These are phyloP conservation scores for Alloscopus bannaensis DNA, from an alignment of 2,888 invertebrate genomes.

Conservation along the genomic window DNA sequence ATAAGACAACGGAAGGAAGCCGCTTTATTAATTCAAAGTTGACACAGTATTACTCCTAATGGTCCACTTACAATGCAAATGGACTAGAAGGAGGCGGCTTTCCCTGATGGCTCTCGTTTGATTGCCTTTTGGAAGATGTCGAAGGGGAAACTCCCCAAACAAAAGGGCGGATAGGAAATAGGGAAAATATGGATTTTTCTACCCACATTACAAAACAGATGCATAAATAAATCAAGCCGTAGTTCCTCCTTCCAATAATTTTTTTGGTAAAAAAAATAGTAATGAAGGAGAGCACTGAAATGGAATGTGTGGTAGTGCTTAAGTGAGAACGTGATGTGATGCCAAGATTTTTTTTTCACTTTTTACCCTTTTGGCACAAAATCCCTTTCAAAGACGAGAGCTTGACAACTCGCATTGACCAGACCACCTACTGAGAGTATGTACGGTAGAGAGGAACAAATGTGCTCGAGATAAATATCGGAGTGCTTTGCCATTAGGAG, in stretches of 20 bases:
- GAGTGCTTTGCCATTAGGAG: not conserved
- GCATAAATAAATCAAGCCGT: no score
- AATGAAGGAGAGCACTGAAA: no score
- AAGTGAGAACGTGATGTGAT: no score
- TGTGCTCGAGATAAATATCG: not conserved
- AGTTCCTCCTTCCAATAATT: no score
- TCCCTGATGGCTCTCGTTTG: not conserved
- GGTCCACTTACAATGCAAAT: no score
- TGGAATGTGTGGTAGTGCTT: no score
- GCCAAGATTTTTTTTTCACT: no score
- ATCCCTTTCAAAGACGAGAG: not conserved
- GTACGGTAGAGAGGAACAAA: not conserved
- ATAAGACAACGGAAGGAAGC: not conserved
- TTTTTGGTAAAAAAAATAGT: no score
- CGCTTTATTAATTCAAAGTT: conserved; percentile 19
- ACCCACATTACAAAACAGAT: no score
- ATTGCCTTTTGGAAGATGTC: not conserved
- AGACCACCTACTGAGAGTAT: not conserved
- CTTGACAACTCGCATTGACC: not conserved
- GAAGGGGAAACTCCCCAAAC: not conserved
- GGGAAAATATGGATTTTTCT: no score
- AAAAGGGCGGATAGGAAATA: not conserved
- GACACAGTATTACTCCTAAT: conserved; percentile 13
- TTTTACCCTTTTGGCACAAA: no score
- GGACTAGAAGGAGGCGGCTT: not conserved